Base-by-base conservation (phyloP, 2,113 vertebrate species). In the Cyrtonyx montezumae region DNA sequence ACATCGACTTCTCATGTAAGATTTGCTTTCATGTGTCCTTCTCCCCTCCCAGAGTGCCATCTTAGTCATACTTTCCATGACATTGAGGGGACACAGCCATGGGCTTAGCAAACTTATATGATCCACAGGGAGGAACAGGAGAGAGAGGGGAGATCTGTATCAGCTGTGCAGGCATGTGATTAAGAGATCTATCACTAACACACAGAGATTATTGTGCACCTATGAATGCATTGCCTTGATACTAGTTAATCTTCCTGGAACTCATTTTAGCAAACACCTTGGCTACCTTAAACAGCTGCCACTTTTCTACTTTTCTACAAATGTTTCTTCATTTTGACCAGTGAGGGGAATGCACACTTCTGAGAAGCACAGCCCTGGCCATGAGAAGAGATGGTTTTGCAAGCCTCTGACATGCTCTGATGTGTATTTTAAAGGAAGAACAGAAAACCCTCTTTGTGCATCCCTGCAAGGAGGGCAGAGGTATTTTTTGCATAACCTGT, bases 331-430 rank as follows among this genome's bases (percentile, higher is more conserved):
- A 63, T 65, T 46, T 22, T 79, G 85, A 75, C 68, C n/a, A 23
- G 73, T 28, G 73, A 90, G 79, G 25, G 42, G 75, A 95, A 85
- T 25, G 56, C 83, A 74, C 20, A 5, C 78, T 58, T 70, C 36
- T 48, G 48, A 53, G 23, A 93, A 87, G 92, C 70, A 84, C 48
- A 91, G 91, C 36, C 74, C 77, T 46, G 71, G 48, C 74, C 79
- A n/a, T 92, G 66, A 56, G 48, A 76, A 96, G 95, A 62, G 78
- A 13, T 76, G 79, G 77, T 80, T 92, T 81, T 91, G 78, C 82
- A 91, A 95, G 77, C 28, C 73, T 83, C 82, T 68, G 77, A 63
- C 8, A 2, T 17, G 37, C 26, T 87, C 82, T 70, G 45, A 22
- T 87, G 90, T 74, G 84, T 12, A 15, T 62, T 66, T 81, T 59